Evolutionary conservation across 2,797 vertebrate species (phyloP), one percentile per base, ranked within the genome.

Genomic region (Steatocranus sp.): DNA sequence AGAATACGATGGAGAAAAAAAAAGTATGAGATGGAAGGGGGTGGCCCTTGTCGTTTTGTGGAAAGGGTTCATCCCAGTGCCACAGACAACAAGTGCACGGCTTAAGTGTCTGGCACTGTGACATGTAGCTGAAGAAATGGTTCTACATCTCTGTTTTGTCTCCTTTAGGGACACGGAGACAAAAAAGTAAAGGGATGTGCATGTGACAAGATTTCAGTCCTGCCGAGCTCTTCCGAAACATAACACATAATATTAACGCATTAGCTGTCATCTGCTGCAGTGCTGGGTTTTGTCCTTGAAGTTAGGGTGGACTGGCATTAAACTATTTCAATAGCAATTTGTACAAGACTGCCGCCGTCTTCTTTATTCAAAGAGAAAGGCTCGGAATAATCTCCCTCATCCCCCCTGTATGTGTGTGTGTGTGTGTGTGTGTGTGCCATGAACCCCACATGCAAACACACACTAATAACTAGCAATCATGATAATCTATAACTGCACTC

Each of bases 401-500:
- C 51, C 87, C 43, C 87, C 50, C 50, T 76, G 80, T 30, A 27
- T 27, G 51, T 68, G 38, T 83, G 58, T 79, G 68, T 75, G 7
- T 48, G 8, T 79, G 41, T 81, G 77, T 80, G 74, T 76, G 20
- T 79, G 15, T 20, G 68, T 51, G 79, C 63, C 58, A 43, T 76
- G 63, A 63, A 34, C 76, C 46, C 43, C 50, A 34, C 79, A 83
- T 53, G 81, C 82, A 80, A 54, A 76, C 81, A 81, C 88, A 91
- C 89, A 81, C 90, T 94, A 94, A 95, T 94, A 95, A 95, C 93
- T 89, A 95, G 93, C 95, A 95, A 96, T 96, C 96, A 96, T 95
- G 94, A 95, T 96, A 94, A 96, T 96, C 95, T 96, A 95, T 94
- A 96, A 95, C 94, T 93, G 96, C 94, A 94, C 96, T 96, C 95